Conservation (phyloP, 2,888 invertebrate genomes). For the Troides oblongomaculatus region DNA sequence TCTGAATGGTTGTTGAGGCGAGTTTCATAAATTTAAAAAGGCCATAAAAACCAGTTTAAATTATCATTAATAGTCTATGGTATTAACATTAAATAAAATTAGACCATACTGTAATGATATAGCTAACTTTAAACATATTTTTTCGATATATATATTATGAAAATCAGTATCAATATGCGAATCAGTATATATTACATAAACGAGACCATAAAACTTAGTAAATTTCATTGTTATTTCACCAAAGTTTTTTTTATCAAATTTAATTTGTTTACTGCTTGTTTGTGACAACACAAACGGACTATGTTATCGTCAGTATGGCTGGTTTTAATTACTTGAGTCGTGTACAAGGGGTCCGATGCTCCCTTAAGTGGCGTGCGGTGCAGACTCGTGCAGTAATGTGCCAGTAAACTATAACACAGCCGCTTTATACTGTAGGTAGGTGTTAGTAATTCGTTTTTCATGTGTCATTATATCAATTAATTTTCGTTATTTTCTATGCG, state of each 20-base stretch:
- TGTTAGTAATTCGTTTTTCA: constrained; percentile 37
- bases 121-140: too few relatives aligned
- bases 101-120: too few relatives aligned
- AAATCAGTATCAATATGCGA: too few relatives aligned
- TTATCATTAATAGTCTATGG: too few relatives aligned
- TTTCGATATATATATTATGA: too few relatives aligned
- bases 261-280: background rate
- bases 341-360: constrained; percentile 71
- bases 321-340: constrained; percentile 74
- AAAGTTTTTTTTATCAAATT: background rate
- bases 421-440: constrained; percentile 36
- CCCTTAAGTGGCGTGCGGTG: constrained; percentile 61
- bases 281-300: constrained; percentile 31
- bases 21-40: too few relatives aligned
- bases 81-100: too few relatives aligned
- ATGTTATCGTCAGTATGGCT: constrained; percentile 69
- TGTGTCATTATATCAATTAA: constrained; percentile 40
- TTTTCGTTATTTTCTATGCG: constrained; percentile 22
- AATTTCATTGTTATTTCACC: too few relatives aligned
- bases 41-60: too few relatives aligned
- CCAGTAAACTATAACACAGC: constrained; percentile 68
- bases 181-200: too few relatives aligned
- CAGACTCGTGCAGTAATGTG: constrained; percentile 52
- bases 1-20: too few relatives aligned
- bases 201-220: too few relatives aligned